Evolutionary conservation across 1,140 invertebrate genomes (phyloP).

Genomic region (Harlomillsia oculata): DNA sequence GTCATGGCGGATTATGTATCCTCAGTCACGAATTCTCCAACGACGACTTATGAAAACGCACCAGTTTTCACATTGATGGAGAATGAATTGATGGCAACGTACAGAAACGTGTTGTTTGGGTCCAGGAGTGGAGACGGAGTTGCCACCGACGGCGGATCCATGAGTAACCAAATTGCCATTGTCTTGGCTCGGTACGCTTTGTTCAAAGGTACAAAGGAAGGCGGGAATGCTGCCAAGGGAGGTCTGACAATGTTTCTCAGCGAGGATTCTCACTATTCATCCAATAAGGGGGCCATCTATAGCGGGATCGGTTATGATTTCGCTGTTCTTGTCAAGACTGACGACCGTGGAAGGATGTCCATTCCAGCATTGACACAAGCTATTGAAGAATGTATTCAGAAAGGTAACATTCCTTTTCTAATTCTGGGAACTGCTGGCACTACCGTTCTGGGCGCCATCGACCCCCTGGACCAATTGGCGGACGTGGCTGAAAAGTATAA

Average conservation of each 20-base stretch:
- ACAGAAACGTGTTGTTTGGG: neutral
- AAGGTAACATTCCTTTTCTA: neutral
- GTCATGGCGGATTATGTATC: conserved; percentile 1
- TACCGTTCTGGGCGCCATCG: conserved; percentile 4
- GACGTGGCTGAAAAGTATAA: conserved; percentile 4
- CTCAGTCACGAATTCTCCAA: neutral
- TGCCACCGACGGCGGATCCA: neutral
- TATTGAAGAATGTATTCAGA: neutral
- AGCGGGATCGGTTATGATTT: neutral
- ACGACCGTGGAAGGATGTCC: conserved; percentile 3
- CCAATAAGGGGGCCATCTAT: conserved; percentile 4
- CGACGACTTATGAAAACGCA: neutral
- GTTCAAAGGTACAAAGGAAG: conserved; percentile 1
- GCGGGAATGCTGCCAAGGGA: neutral
- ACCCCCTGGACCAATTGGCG: conserved; percentile 9
- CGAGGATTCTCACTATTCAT: neutral
- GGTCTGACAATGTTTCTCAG: neutral
- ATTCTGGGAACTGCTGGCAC: conserved; percentile 14
- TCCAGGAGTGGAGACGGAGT: conserved; percentile 5
- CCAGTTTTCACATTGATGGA: conserved; percentile 12
- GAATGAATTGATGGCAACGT: neutral
- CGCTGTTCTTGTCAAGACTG: neutral
- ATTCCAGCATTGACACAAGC: neutral
- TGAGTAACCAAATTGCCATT: conserved; percentile 3
- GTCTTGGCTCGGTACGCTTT: neutral